phyloP scores from a whole-genome alignment of 2,888 invertebrate species.

The Rhopalosiphum nymphaeae region DNA sequence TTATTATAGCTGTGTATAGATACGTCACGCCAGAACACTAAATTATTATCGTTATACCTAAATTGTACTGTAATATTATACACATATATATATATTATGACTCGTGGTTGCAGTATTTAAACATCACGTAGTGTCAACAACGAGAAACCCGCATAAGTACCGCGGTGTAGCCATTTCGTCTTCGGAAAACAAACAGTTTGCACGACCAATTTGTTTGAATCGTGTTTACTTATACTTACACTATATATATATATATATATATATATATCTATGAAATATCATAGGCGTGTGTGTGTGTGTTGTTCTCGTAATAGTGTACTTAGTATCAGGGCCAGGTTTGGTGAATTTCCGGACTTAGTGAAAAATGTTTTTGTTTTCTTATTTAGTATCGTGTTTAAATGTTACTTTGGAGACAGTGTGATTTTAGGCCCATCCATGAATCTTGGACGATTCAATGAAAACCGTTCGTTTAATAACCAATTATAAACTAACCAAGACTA shows the following conservation, averaged over 20 bases:
- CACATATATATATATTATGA: not conserved
- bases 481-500: not conserved
- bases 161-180: conserved; percentile 15
- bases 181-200: conserved; percentile 23
- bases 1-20: not conserved
- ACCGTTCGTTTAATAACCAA: not conserved
- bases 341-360: not conserved
- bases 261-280: not conserved
- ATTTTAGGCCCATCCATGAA: not conserved
- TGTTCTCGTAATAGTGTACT: not conserved
- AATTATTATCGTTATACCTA: not conserved
- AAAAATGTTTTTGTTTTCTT: not conserved
- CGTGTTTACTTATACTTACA: not conserved
- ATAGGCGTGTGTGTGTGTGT: not conserved
- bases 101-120: not conserved
- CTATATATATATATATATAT: not conserved
- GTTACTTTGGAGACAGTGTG: not conserved
- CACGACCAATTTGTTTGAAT: not conserved
- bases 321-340: not conserved
- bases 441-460: not conserved
- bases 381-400: not conserved
- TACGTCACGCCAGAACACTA: not conserved
- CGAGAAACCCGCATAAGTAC: not conserved
- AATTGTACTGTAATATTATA: not conserved
- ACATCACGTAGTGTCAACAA: not conserved